Evolutionary conservation across 2,888 invertebrate species (phyloP).

Genomic region (Leucozona laternaria): DNA sequence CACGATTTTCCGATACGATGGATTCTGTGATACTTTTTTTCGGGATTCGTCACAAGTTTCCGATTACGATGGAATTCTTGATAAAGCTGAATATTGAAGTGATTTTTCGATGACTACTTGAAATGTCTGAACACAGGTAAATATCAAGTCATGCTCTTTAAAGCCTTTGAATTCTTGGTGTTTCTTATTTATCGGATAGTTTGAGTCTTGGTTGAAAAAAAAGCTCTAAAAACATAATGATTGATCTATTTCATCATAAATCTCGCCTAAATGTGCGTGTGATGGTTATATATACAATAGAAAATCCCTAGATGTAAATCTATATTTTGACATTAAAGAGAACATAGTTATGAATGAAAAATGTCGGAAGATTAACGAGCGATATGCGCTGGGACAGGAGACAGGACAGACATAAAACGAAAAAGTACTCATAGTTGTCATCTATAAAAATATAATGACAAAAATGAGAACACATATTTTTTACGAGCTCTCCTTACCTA

Average conservation of each 20-base stretch:
- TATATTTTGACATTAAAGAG: constrained; percentile 17
- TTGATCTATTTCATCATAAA: constrained; percentile 45
- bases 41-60: no score
- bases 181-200: not conserved
- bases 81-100: no score
- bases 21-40: no score
- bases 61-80: no score
- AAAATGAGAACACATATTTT: constrained; percentile 40
- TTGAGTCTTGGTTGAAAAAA: not conserved
- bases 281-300: constrained; percentile 30
- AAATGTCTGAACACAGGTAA: no score
- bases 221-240: constrained; percentile 1
- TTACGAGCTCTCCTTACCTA: constrained; percentile 50
- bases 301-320: constrained; percentile 50
- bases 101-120: no score
- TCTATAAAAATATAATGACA: constrained; percentile 13
- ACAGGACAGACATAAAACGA: constrained; percentile 37
- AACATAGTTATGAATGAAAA: constrained; percentile 12
- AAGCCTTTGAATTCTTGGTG: not conserved
- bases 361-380: constrained; percentile 52
- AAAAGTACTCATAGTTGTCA: constrained; percentile 31
- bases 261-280: constrained; percentile 26
- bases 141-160: not conserved
- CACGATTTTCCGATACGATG: no score
- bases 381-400: constrained; percentile 27